Evolutionary conservation across 2,888 invertebrate genomes (phyloP).

Genomic region (Myopa testacea): DNA sequence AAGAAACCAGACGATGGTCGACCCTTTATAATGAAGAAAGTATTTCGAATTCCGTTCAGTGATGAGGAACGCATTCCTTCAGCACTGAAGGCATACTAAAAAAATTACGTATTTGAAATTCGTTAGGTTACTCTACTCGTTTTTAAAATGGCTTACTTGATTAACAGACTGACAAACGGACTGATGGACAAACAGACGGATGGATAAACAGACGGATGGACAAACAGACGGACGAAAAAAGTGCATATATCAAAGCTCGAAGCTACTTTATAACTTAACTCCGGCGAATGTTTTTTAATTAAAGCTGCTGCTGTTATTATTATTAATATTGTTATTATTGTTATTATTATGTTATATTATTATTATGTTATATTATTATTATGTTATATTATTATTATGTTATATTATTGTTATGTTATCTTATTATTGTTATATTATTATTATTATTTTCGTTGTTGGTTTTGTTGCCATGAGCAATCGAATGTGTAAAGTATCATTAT

Average conservation of each 20-base stretch:
- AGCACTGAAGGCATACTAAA: conserved; percentile 32
- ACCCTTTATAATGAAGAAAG: not conserved
- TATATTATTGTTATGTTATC: not conserved
- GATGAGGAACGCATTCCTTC: conserved; percentile 24
- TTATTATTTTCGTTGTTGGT: not conserved
- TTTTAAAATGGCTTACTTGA: not conserved
- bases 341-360: not conserved
- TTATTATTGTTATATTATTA: not conserved
- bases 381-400: not conserved
- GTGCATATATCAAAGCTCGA: not conserved
- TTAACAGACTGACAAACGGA: not conserved
- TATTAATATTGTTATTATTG: not conserved
- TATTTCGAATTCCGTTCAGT: too few species aligned
- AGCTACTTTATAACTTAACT: not conserved
- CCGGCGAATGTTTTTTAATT: too few species aligned
- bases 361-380: not conserved
- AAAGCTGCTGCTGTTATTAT: not conserved
- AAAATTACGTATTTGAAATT: conserved; percentile 20
- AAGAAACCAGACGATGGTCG: not conserved
- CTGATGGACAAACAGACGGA: not conserved
- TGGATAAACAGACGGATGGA: not conserved
- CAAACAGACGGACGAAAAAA: not conserved
- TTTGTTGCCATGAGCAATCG: conserved; percentile 38
- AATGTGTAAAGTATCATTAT: not conserved
- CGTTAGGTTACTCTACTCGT: conserved; percentile 3